Conservation (phyloP, 2,113 vertebrate species). For the Crocuta crocuta region DNA sequence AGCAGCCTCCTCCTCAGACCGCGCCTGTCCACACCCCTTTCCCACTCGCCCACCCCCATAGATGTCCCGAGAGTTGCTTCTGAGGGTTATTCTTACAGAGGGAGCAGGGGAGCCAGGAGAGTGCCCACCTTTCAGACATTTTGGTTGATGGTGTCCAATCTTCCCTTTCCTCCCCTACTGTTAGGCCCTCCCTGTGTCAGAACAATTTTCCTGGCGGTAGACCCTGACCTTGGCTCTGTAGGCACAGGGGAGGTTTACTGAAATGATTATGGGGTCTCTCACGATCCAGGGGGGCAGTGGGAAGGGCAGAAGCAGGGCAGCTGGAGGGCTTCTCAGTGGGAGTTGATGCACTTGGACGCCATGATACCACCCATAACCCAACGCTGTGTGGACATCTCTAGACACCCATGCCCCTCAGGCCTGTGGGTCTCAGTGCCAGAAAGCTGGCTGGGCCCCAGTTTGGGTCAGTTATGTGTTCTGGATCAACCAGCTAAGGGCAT, state of each 20-base stretch:
- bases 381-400: accelerated
- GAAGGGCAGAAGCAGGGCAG: not conserved
- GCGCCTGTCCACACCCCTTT: too few relatives aligned
- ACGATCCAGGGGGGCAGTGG: not conserved
- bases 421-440: not conserved
- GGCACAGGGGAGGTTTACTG: not conserved
- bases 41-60: accelerated
- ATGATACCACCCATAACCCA: too few relatives aligned
- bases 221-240: not conserved
- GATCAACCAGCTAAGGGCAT: not conserved
- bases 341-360: not conserved
- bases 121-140: accelerated
- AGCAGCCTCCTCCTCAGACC: not conserved
- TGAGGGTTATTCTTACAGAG: not conserved
- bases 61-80: not conserved
- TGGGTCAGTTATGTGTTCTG: not conserved
- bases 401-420: not conserved
- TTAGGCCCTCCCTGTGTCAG: not conserved
- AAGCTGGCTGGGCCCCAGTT: too few relatives aligned
- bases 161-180: not conserved
- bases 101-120: too few relatives aligned
- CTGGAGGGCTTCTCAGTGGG: accelerated
- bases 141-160: not conserved
- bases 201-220: not conserved
- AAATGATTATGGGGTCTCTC: not conserved